Evolutionary conservation across 1,140 invertebrate genomes (phyloP), one percentile per base, ranked within the genome.

Genomic region (Drosophila trapezifrons): DNA sequence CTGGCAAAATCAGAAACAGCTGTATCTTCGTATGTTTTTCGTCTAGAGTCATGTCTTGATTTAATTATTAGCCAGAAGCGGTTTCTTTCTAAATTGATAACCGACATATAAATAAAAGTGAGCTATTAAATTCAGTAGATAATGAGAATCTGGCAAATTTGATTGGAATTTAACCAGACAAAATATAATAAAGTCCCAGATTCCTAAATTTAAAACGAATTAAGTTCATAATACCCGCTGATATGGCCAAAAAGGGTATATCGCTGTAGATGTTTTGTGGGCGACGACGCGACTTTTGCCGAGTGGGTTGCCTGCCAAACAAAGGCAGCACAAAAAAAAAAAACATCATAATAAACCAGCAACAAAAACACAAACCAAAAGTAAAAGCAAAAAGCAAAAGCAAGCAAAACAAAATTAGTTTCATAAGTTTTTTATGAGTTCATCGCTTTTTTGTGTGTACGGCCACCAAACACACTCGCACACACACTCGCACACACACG

Each of bases 361-460:
- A 81, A 73, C 32, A 67, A 58, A 54, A 84, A 40, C 47, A 64
- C 56, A 65, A 72, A 79, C 67, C 64, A 78, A 81, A 86, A 81
- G 81, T 82, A 85, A 85, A 85, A 71, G 69, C 82, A 86, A 81
- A 77, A 81, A 81, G 75, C 82, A 87, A 87, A 87, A 69, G 60
- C 83, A 87, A 86, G 83, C 83, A 87, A 87, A 87, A 87, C 84
- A 83, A 87, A 87, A 87, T 87, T 87, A 87, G 84, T 87, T 87
- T 89, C 84, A 87, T 87, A 87, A 87, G 84, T 87, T 87, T 87
- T 87, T 87, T 87, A 87, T 87, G 84, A 89, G 84, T 87, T 87
- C 84, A 87, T 87, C 84, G 84, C 84, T 89, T 89, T 85, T 87
- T 87, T 83, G 70, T 86, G 58, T 87, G 58, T 87, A 62, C 65